phyloP scores from a whole-genome alignment of 2,797 vertebrate species.

The Dallia pectoralis region DNA sequence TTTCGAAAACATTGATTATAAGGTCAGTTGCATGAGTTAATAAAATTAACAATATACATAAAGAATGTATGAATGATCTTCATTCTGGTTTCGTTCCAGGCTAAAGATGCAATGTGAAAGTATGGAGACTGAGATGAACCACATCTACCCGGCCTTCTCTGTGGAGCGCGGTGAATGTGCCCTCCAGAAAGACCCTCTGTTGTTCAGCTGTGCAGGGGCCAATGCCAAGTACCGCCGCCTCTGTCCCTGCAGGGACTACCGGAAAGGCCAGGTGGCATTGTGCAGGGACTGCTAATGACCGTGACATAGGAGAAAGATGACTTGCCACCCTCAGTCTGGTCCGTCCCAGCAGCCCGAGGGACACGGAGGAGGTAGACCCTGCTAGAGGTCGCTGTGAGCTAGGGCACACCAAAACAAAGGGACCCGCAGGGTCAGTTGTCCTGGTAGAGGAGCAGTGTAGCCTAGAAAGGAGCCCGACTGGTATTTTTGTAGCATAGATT shows the following conservation, averaged over 20 bases:
- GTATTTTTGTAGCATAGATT: background rate
- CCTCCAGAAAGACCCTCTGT: slow-evolving; percentile 88
- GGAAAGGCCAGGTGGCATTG: slow-evolving; percentile 87
- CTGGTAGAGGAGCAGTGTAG: background rate
- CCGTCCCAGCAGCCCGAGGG: background rate
- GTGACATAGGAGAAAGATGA: slow-evolving; percentile 1
- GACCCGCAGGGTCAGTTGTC: background rate
- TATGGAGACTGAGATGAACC: slow-evolving; percentile 87
- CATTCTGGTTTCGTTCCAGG: slow-evolving; percentile 59
- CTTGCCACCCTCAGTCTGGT: background rate
- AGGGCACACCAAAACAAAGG: slow-evolving; percentile 15
- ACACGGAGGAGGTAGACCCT: background rate
- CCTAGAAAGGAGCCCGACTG: background rate
- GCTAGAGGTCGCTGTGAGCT: background rate
- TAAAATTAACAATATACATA: background rate
- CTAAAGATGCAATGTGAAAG: slow-evolving; percentile 85
- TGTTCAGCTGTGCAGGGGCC: slow-evolving; percentile 91
- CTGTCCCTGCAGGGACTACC: slow-evolving; percentile 91
- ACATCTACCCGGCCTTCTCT: slow-evolving; percentile 88
- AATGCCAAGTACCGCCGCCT: slow-evolving; percentile 83
- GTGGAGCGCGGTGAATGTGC: slow-evolving; percentile 81
- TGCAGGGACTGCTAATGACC: slow-evolving; percentile 89
- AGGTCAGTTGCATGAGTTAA: background rate
- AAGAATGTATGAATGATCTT: background rate
- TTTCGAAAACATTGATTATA: background rate